Evolutionary conservation across 1,140 invertebrate species (phyloP).

Genomic region (Oncopeltus fasciatus): DNA sequence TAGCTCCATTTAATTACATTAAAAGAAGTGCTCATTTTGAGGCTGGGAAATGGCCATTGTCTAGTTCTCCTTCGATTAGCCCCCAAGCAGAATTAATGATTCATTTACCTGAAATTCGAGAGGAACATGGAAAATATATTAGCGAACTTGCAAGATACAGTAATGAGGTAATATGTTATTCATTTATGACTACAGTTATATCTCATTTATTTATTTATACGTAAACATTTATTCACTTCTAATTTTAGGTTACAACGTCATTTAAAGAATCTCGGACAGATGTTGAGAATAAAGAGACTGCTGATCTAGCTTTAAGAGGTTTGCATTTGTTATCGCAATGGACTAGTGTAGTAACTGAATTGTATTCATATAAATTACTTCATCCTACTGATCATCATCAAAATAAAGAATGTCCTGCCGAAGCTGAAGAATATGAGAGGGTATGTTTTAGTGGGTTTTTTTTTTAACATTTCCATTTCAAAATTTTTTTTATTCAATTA

Average conservation of each 20-base stretch:
- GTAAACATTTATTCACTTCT: not conserved
- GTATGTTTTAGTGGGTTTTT: too few species aligned
- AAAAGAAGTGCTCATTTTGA: constrained; percentile 92
- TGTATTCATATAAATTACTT: constrained; percentile 95
- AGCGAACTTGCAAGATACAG: constrained; percentile 89
- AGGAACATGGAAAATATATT: constrained; percentile 95
- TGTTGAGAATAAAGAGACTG: constrained; percentile 81
- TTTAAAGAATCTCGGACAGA: constrained; percentile 87
- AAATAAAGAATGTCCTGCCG: constrained; percentile 85
- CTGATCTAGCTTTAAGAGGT: constrained; percentile 79
- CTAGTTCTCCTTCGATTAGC: constrained; percentile 59
- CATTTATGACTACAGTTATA: not conserved
- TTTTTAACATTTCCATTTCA: too few species aligned
- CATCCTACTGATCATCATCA: constrained; percentile 96
- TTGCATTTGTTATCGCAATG: constrained; percentile 89
- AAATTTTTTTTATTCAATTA: too few species aligned
- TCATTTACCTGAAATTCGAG: constrained; percentile 83
- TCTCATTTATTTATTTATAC: not conserved
- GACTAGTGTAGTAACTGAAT: constrained; percentile 93
- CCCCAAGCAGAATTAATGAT: constrained; percentile 94
- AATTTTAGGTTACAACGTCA: constrained; percentile 53
- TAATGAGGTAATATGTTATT: constrained; percentile 53
- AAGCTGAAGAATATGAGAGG: constrained; percentile 98
- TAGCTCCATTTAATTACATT: constrained; percentile 96
- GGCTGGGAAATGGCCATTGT: constrained; percentile 79